These are phyloP conservation scores for Tenebrosternarchus preto DNA, from an alignment of 2,113 vertebrate species.

Conservation along the genomic window DNA sequence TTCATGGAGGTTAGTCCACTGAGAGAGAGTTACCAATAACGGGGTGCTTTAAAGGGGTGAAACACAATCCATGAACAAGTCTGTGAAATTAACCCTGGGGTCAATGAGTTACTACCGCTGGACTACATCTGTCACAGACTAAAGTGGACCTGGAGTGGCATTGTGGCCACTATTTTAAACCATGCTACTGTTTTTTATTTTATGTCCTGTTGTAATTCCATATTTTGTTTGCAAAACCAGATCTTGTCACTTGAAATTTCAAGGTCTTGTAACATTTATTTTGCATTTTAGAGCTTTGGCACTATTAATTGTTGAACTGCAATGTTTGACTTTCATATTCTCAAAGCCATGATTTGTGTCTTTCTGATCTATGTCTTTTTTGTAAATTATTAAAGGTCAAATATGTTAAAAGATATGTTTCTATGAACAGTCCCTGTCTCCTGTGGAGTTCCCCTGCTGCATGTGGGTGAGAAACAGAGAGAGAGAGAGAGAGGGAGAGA, in stretches of 20 bases:
- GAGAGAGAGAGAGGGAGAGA: background rate
- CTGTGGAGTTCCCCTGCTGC: background rate
- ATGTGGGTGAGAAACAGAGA: background rate
- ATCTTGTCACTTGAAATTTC: conserved; percentile 32
- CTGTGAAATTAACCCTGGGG: conserved; percentile 29
- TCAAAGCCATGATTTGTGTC: conserved; percentile 70
- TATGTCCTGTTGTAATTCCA: conserved; percentile 20
- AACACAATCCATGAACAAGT: conserved; percentile 19
- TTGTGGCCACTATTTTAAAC: background rate
- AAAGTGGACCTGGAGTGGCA: conserved; percentile 25
- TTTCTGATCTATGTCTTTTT: conserved; percentile 73
- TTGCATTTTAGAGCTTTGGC: conserved; percentile 61
- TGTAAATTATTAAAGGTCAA: conserved; percentile 80
- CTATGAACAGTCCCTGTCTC: conserved; percentile 27
- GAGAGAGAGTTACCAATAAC: conserved; percentile 42
- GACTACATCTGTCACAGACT: conserved; percentile 35
- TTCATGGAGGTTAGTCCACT: conserved; percentile 31
- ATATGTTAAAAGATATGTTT: conserved; percentile 72
- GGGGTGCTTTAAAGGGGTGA: conserved; percentile 37
- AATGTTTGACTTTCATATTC: conserved; percentile 71
- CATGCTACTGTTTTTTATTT: conserved; percentile 30
- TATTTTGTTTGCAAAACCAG: conserved; percentile 28
- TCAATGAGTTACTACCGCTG: background rate
- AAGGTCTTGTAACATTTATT: conserved; percentile 10
- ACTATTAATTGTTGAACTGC: conserved; percentile 62